These are phyloP conservation scores for Anthophora plumipes DNA, from an alignment of 2,888 invertebrate genomes.

Conservation along the genomic window DNA sequence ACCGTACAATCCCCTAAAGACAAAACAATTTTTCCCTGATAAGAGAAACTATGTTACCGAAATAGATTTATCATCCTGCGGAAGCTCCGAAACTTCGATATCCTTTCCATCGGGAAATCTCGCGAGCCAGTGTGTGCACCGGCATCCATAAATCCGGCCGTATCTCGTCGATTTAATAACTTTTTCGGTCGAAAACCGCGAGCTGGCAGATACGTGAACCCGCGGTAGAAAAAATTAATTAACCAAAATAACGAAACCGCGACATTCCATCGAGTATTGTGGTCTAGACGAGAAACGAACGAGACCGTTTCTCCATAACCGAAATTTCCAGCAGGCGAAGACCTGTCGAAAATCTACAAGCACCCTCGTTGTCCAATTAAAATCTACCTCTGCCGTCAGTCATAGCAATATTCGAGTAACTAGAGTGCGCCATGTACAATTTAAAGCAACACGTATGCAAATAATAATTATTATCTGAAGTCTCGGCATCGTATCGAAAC, in stretches of 20 bases:
- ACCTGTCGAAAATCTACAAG: slow-evolving; percentile 7
- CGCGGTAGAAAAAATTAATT: background rate
- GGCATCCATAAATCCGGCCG: background rate
- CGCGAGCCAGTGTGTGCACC: background rate
- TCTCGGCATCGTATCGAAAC: slow-evolving; percentile 6
- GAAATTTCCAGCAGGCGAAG: background rate
- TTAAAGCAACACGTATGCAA: slow-evolving; percentile 6
- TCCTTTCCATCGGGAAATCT: background rate
- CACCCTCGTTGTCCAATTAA: slow-evolving; percentile 36
- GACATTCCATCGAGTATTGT: background rate
- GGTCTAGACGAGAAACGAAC: background rate
- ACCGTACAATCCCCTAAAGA: background rate
- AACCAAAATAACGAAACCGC: slow-evolving; percentile 15
- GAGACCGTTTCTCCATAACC: background rate
- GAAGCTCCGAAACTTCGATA: background rate
- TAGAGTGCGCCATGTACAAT: slow-evolving; percentile 6
- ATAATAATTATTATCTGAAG: slow-evolving; percentile 20
- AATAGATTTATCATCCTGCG: too few species aligned
- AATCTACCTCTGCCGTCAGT: slow-evolving; percentile 34
- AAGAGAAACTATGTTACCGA: too few species aligned
- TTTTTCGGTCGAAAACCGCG: slow-evolving; percentile 2
- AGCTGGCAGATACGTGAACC: background rate
- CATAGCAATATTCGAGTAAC: slow-evolving; percentile 21
- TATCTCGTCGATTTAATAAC: background rate
- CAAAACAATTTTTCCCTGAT: background rate